Evolutionary conservation across 2,113 vertebrate species (phyloP), one percentile per base, ranked within the genome.

Genomic region (Nematolebias whitei): DNA sequence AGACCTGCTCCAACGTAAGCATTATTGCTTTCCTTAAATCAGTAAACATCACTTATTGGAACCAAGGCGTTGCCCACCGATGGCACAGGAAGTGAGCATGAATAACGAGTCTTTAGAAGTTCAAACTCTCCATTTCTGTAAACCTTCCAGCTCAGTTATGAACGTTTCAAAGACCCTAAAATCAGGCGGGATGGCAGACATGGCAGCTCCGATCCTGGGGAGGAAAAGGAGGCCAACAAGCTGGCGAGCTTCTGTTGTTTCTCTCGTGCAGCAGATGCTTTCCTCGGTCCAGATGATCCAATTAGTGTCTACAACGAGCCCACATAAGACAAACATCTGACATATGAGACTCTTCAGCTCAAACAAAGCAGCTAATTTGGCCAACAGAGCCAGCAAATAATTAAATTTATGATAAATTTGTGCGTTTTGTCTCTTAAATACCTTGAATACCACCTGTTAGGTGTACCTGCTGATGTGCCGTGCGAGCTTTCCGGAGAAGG

Each of bases 401-500:
- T 20, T 52, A 50, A 14, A 29, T 52, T 2, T 53, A 35, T n/a
- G 7, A 18, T 35, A 23, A 44, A 52, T 14, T 11, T 18, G 10
- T 5, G 22, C 15, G 12, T 22, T 68, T 43, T 29, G 15, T 3
- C 32, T 24, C 16, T n/a, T 40, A 63, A n/a, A n/a, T n/a, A n/a
- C n/a, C n/a, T n/a, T n/a, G n/a, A n/a, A n/a, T n/a, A n/a, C n/a
- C n/a, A n/a, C n/a, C 32, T 10, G 32, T 61, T 53, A 87, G 90
- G 94, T 98, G 65, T 99, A 98, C 81, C 90, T 98, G 80, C 94
- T 98, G 55, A 97, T 97, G 92, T 99, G 96, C 85, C 98, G 94
- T 59, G 94, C 94, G 91, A 96, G 94, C 80, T 98, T 99, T 82
- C 94, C 94, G 68, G 95, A 95, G 19, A 94, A 94, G 68, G 94